Evolutionary conservation across 1,140 invertebrate species (phyloP).

Genomic region (Drosophila bocqueti): DNA sequence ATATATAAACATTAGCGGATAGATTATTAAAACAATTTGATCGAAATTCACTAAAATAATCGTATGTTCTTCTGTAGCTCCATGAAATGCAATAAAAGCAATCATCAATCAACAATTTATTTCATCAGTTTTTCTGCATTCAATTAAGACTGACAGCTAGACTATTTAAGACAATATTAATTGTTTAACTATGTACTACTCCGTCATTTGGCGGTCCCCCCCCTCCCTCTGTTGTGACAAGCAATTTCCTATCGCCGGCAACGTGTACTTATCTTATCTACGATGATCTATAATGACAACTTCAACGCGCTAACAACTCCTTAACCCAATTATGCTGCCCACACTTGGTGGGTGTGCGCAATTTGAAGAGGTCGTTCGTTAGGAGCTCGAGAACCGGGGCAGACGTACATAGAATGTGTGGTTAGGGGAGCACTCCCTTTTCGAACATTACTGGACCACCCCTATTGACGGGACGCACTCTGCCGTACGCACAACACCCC

Average conservation of each 20-base stretch:
- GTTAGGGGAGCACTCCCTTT: conserved; percentile 8
- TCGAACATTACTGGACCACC: conserved; percentile 35
- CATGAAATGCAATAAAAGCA: background rate
- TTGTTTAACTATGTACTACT: conserved; percentile 34
- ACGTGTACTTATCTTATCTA: conserved; percentile 53
- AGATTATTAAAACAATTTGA: background rate
- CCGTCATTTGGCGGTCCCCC: conserved; percentile 24
- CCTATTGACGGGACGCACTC: conserved; percentile 57
- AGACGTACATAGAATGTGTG: background rate
- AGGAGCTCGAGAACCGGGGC: conserved; percentile 11
- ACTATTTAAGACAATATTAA: conserved; percentile 43
- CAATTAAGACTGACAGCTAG: conserved; percentile 33
- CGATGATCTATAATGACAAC: conserved; percentile 75
- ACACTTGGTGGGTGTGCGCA: conserved; percentile 65
- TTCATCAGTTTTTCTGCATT: background rate
- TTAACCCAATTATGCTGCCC: conserved; percentile 76
- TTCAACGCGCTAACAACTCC: conserved; percentile 73
- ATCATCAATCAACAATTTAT: too few species aligned
- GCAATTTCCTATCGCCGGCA: conserved; percentile 53
- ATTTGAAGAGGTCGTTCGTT: conserved; percentile 69
- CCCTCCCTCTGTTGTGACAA: conserved; percentile 43
- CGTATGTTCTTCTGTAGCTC: background rate
- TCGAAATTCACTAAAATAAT: background rate
- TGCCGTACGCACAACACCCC: conserved; percentile 31
- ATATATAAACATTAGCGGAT: background rate